Evolutionary conservation across 2,113 vertebrate genomes (phyloP).

Genomic region (Dasyurus viverrinus): DNA sequence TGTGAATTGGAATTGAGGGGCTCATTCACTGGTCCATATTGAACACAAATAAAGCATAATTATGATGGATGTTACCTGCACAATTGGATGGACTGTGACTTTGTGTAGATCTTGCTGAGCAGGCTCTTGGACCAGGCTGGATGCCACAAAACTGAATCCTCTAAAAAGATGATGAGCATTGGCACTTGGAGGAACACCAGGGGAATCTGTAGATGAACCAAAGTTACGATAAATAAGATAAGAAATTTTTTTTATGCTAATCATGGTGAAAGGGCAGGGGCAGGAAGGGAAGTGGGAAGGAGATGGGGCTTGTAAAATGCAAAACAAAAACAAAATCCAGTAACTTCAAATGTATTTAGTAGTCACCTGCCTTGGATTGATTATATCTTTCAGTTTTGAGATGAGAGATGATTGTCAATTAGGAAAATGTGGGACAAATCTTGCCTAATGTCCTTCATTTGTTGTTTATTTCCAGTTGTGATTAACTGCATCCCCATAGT

Average conservation of each 20-base stretch:
- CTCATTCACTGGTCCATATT: accelerated
- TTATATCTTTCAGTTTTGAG: background rate
- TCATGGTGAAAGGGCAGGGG: background rate
- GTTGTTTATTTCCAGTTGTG: background rate
- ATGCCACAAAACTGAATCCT: slow-evolving; percentile 97
- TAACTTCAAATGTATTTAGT: background rate
- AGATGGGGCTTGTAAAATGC: background rate
- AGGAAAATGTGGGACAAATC: background rate
- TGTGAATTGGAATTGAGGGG: background rate
- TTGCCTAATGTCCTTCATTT: background rate
- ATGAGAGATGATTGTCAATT: background rate
- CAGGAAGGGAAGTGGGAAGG: background rate
- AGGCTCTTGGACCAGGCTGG: slow-evolving; percentile 90
- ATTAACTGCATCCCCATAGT: background rate
- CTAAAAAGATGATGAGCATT: slow-evolving; percentile 96
- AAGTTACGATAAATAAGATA: background rate
- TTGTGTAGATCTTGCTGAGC: slow-evolving; percentile 82
- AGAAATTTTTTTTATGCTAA: background rate
- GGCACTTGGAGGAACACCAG: slow-evolving; percentile 95
- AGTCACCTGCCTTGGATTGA: background rate
- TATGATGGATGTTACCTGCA: slow-evolving; percentile 86
- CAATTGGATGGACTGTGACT: slow-evolving; percentile 90
- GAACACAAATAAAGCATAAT: accelerated
- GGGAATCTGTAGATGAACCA: slow-evolving; percentile 89
- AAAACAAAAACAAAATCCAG: background rate